Percentiles rank a stretch among this genome's conserved stretches.
phyloP scores from a whole-genome alignment of 2,797 vertebrate species.

The Phataginus tricuspis region DNA sequence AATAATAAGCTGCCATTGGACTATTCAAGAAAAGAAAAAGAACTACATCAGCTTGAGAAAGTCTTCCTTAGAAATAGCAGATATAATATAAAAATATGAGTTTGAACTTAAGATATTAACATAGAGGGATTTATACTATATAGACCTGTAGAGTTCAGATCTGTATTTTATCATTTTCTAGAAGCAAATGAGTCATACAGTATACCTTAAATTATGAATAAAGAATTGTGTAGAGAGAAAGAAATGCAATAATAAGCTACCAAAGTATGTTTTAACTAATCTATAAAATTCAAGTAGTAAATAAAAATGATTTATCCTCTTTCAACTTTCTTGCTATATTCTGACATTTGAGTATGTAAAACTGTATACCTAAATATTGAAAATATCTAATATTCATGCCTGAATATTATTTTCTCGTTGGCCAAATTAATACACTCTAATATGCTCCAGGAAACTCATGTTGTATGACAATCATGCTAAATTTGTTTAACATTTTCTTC shows the following conservation, averaged over 20 bases:
- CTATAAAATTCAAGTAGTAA: slow-evolving; percentile 36
- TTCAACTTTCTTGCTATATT: not conserved
- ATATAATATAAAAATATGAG: not conserved
- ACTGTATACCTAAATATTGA: not conserved
- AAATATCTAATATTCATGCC: slow-evolving; percentile 5
- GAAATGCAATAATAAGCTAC: not conserved
- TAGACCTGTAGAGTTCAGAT: not conserved
- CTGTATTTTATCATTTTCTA: slow-evolving; percentile 5
- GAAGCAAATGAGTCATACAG: not conserved
- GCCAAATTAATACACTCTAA: slow-evolving; percentile 20
- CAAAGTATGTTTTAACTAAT: not conserved
- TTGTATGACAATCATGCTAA: slow-evolving; percentile 15
- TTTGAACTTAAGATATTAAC: not conserved
- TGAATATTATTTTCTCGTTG: slow-evolving; percentile 13
- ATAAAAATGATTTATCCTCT: not conserved
- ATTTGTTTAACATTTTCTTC: slow-evolving; percentile 46
- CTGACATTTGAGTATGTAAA: not conserved
- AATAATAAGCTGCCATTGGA: not conserved
- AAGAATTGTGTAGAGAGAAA: not conserved
- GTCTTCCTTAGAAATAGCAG: not conserved
- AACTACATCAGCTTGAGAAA: not conserved
- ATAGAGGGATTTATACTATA: not conserved
- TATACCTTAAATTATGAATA: not conserved
- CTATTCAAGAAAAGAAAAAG: not conserved
- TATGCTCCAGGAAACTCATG: slow-evolving; percentile 1